Evolutionary conservation across 2,888 invertebrate species (phyloP).

Genomic region (Prosapia bicincta): DNA sequence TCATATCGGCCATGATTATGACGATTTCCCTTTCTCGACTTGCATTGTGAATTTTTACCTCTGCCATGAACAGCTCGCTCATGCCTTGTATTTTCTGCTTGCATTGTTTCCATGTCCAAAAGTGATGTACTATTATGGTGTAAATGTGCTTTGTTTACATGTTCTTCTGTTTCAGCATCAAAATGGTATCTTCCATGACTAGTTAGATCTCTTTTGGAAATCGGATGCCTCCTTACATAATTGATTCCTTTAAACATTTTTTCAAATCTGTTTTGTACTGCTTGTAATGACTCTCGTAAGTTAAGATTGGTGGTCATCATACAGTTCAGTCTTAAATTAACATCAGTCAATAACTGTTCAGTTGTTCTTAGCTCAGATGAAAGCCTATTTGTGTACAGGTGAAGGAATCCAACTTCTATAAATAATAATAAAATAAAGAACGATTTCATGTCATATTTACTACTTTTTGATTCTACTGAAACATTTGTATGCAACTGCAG

Average conservation of each 20-base stretch:
- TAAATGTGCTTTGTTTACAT: neutral
- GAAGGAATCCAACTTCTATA: neutral
- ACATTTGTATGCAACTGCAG: slow-evolving; percentile 14
- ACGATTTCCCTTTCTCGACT: slow-evolving; percentile 16
- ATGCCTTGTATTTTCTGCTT: neutral
- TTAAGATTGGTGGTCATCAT: neutral
- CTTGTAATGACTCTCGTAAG: neutral
- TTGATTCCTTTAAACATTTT: neutral
- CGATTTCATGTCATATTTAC: neutral
- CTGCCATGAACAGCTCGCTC: slow-evolving; percentile 8
- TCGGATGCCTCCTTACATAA: neutral
- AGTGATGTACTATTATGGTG: neutral
- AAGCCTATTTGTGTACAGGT: neutral
- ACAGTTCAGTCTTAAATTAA: neutral
- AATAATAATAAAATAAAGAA: neutral
- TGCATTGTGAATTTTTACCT: slow-evolving; percentile 24
- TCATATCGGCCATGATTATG: slow-evolving; percentile 12
- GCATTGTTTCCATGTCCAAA: neutral
- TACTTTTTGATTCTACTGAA: slow-evolving; percentile 9
- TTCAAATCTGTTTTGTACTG: neutral
- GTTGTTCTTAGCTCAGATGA: neutral
- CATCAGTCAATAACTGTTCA: neutral
- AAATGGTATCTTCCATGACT: neutral
- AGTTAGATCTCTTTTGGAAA: neutral
- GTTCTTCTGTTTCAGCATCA: neutral